Evolutionary conservation across 37 sponge, comb jelly and placozoan species (phyloP).

Genomic region (Cliona cf. orientalis): DNA sequence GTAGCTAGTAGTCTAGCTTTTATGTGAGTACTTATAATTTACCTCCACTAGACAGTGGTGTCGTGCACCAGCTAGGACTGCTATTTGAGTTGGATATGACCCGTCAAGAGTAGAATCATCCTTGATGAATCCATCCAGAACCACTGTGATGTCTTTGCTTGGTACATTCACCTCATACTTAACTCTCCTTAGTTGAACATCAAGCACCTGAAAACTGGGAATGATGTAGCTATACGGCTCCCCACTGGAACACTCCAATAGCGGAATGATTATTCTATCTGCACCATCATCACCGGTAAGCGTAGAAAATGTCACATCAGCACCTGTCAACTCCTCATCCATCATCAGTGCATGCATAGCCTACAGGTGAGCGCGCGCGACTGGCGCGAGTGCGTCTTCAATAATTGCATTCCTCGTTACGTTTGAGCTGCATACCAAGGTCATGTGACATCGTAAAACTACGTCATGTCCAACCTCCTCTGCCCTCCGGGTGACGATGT

Average conservation of each 20-base stretch:
- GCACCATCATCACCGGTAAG: not conserved
- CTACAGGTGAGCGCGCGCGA: too few relatives aligned
- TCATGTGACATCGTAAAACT: too few relatives aligned
- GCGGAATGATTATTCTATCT: not conserved
- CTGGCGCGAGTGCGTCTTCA: too few relatives aligned
- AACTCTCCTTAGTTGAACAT: not conserved
- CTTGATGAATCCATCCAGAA: not conserved
- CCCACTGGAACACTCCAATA: not conserved
- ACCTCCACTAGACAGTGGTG: not conserved
- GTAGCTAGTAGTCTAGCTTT: too few relatives aligned
- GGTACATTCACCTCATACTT: not conserved
- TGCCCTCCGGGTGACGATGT: too few relatives aligned
- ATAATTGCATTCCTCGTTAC: too few relatives aligned
- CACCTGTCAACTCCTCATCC: not conserved
- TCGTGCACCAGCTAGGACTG: not conserved
- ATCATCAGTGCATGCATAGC: too few relatives aligned
- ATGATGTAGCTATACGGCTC: not conserved
- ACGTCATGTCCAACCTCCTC: too few relatives aligned
- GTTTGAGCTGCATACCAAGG: too few relatives aligned
- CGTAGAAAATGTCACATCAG: not conserved
- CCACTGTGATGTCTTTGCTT: not conserved
- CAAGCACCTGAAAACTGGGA: not conserved
- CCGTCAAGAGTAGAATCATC: not conserved
- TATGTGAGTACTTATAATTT: too few relatives aligned
- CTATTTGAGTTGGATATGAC: not conserved